A percentile compares a stretch with the other conserved stretches of the same genome.
These are phyloP conservation scores for Crenichthys baileyi DNA, from an alignment of 2,797 vertebrate species.

Conservation along the genomic window DNA sequence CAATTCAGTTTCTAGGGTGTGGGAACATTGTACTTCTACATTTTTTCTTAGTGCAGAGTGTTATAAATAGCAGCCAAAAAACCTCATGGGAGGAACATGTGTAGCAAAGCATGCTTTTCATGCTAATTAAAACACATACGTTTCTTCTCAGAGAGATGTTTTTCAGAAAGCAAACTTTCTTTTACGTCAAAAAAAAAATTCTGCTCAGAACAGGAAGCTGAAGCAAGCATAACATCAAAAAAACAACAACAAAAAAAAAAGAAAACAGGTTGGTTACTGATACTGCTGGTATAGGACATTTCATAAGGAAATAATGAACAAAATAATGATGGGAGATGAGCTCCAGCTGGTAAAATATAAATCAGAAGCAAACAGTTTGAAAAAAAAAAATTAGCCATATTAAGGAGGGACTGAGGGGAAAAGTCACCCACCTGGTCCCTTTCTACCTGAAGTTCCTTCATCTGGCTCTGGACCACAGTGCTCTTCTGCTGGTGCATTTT, in stretches of 20 bases:
- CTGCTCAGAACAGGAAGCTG: not conserved
- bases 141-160: not conserved
- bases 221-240: not conserved
- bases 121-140: not conserved
- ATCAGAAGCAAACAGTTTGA: not conserved
- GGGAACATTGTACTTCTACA: conserved; percentile 1
- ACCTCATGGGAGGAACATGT: rapidly evolving
- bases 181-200: not conserved
- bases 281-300: conserved; percentile 1
- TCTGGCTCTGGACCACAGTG: conserved; percentile 81
- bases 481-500: conserved; percentile 86
- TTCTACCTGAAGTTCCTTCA: conserved; percentile 87
- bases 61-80: not conserved
- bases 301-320: conserved; percentile 3
- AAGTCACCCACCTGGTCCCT: conserved; percentile 82
- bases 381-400: not conserved
- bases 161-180: not conserved
- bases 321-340: not conserved
- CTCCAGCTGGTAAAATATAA: not conserved
- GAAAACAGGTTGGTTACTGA: not conserved
- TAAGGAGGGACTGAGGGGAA: not conserved
- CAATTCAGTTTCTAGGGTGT: conserved; percentile 11
- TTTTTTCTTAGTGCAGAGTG: not conserved
- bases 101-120: not conserved
- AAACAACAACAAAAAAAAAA: not conserved